Base-by-base conservation (phyloP, 2,113 vertebrate genomes). In the Girardinichthys multiradiatus region DNA sequence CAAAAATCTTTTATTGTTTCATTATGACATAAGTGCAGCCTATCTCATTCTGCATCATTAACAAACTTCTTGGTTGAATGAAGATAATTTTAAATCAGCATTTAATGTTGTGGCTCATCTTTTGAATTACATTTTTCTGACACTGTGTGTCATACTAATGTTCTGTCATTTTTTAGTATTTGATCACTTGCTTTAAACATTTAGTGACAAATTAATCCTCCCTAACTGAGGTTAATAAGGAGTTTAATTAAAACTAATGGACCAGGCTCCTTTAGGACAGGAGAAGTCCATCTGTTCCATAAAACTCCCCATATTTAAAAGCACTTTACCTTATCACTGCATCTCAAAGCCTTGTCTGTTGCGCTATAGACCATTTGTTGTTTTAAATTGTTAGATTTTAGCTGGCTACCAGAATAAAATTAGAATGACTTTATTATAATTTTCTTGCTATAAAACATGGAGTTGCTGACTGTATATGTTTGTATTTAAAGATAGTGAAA, bases 221-320 rank as follows among this genome's bases (percentile, higher is more conserved):
- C 7, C 5, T 27, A 59, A 29, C 14, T 29, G 0, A 15, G 28
- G 27, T 59, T 29, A 59, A 29, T 28, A 59, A 59, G n/a, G 27
- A 28, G 28, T 59, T 59, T 59, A 59, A 59, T 59, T 29, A 59
- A 59, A 59, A 29, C 57, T 59, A 59, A 59, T 59, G 29, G 57
- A 29, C 57, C 28, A 0, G 27, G 28, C 27, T 29, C 27, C 57
- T 59, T 59, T 59, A 59, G 57, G 57, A 59, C 13, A 10, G 24
- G 48, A 54, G 13, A 29, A 59, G 28, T 59, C 27, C 27, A 59
- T 29, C 57, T 59, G 57, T 59, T 59, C 57, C 27, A 59, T 59
- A 29, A 59, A 59, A 59, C 28, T 14, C 14, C 12, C 26, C 57
- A 8, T 4, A 29, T 29, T 3, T 15, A 59, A 59, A 59, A 59